Evolutionary conservation across 37 sponge, comb jelly and placozoan genomes (phyloP).

Genomic region (Chondrosia reniformis): DNA sequence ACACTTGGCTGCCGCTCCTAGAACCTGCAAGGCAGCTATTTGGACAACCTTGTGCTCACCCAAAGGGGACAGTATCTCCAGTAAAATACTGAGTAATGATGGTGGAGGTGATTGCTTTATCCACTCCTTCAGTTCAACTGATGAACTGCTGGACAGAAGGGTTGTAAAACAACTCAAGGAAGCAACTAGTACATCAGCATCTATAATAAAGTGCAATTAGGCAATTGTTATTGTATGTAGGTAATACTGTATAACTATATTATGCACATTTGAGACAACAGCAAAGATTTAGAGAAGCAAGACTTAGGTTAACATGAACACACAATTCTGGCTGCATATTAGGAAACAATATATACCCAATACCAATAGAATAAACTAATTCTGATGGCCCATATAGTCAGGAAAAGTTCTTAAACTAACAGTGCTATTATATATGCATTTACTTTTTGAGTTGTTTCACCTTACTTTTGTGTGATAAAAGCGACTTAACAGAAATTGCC

Average conservation of each 20-base stretch:
- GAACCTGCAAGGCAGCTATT: constrained; percentile 11
- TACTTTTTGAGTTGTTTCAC: too few species aligned
- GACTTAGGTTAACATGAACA: background rate
- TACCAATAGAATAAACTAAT: too few species aligned
- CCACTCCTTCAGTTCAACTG: constrained; percentile 58
- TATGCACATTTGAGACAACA: too few species aligned
- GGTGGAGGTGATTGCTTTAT: constrained; percentile 5
- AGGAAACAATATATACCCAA: background rate
- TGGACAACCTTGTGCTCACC: constrained; percentile 3
- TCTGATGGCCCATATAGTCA: too few species aligned
- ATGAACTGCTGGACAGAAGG: constrained; percentile 37
- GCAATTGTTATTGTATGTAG: too few species aligned
- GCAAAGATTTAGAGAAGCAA: background rate
- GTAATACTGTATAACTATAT: too few species aligned
- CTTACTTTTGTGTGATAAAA: constrained; percentile 34
- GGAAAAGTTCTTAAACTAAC: too few species aligned
- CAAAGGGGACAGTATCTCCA: constrained; percentile 7
- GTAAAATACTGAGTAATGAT: background rate
- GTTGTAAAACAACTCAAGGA: constrained; percentile 57
- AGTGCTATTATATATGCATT: too few species aligned
- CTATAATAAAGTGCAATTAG: constrained; percentile 11
- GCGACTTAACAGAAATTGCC: constrained; percentile 15
- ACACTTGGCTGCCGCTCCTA: background rate
- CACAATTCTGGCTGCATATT: background rate
- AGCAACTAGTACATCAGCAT: constrained; percentile 54